phyloP scores from a whole-genome alignment of 2,888 invertebrate genomes.

The Mesodorylaimus sp. region DNA sequence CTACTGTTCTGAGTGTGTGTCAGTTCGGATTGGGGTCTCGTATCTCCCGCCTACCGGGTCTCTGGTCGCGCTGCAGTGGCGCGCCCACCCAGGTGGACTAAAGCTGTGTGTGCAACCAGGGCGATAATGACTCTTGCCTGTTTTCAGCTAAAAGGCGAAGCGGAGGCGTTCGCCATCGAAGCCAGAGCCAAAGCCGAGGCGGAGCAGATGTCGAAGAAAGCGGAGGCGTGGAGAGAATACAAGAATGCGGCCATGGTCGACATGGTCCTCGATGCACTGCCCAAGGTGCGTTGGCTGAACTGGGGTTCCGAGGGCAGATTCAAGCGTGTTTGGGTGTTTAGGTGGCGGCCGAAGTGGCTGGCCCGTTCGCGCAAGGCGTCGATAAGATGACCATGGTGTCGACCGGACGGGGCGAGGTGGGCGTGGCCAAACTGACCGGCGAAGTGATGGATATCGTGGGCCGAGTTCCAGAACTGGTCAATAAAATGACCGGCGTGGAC shows the following conservation, averaged over 20 bases:
- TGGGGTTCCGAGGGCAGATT: not conserved
- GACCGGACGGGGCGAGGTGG: constrained; percentile 63
- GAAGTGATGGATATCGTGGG: constrained; percentile 82
- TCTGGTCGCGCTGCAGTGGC: too few relatives aligned
- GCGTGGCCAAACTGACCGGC: constrained; percentile 77
- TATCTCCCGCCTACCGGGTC: too few relatives aligned
- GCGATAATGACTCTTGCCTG: too few relatives aligned
- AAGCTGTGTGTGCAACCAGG: too few relatives aligned
- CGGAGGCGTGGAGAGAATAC: constrained; percentile 89
- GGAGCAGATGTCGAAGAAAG: constrained; percentile 89
- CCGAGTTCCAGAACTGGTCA: constrained; percentile 73
- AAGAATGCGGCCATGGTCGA: constrained; percentile 86
- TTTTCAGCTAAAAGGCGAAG: constrained; percentile 47
- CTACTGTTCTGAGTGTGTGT: too few relatives aligned
- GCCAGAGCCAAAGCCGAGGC: constrained; percentile 89
- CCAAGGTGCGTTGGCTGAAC: constrained; percentile 49
- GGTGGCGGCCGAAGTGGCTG: constrained; percentile 90
- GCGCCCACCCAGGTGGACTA: too few relatives aligned
- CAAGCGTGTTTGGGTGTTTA: constrained; percentile 29
- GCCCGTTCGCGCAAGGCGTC: constrained; percentile 70
- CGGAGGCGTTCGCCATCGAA: constrained; percentile 66
- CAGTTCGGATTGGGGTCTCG: too few relatives aligned
- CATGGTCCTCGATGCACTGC: constrained; percentile 82
- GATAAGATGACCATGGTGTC: constrained; percentile 89
- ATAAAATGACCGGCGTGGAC: constrained; percentile 78